Evolutionary conservation across 2,113 vertebrate species (phyloP).

Genomic region (Amazona guildingii): DNA sequence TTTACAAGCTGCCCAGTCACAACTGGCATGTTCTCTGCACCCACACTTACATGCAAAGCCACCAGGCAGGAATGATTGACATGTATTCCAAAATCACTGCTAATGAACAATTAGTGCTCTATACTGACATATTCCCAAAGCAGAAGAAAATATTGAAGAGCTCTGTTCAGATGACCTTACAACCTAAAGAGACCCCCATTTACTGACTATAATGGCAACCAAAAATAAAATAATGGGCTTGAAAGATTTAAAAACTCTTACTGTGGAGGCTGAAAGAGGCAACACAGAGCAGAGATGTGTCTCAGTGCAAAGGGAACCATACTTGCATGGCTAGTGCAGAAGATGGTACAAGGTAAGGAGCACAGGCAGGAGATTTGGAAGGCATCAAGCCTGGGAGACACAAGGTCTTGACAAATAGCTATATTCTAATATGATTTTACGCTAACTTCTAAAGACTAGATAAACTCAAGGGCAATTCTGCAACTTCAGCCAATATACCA

Average conservation of each 20-base stretch:
- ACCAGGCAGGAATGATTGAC: not conserved
- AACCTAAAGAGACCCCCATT: not conserved
- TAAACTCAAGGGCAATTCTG: not conserved
- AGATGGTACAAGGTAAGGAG: not conserved
- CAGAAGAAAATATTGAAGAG: not conserved
- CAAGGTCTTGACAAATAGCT: not conserved
- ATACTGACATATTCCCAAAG: not conserved
- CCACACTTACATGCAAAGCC: not conserved
- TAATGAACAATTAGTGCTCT: not conserved
- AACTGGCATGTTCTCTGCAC: not conserved
- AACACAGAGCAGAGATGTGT: not conserved
- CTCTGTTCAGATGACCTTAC: not conserved
- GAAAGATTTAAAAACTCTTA: not conserved
- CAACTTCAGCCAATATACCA: not conserved
- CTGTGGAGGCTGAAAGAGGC: not conserved
- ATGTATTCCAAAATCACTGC: constrained; percentile 6
- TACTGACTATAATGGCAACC: not conserved
- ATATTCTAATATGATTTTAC: not conserved
- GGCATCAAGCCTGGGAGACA: not conserved
- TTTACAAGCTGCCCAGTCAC: not conserved
- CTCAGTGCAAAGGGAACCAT: not conserved
- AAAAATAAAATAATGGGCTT: not conserved
- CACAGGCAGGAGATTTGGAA: not conserved
- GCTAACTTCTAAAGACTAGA: not conserved
- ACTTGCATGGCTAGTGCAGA: not conserved